Base-by-base conservation (phyloP, 1,140 invertebrate genomes). In the Hycleus cichorii region DNA sequence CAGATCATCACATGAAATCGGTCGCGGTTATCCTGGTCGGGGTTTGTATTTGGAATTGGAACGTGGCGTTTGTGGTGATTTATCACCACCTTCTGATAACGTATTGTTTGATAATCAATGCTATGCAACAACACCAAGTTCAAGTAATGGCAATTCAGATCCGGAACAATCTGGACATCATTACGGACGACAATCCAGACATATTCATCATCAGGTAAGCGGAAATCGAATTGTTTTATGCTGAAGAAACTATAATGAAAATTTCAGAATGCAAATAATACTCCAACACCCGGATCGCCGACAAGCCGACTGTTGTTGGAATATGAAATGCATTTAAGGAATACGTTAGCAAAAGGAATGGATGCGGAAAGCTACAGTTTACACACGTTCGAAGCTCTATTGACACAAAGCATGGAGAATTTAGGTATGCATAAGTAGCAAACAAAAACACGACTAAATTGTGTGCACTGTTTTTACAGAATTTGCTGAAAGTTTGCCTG, bases 331-430 rank as follows among this genome's bases (percentile, higher is more conserved):
- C 91, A 95, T 76, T 80, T 96, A 43, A 78, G 93, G 47, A 96
- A 96, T 74, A 93, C 93, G 2, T 78, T 96, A 58, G 93, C 91
- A 65, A 93, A 95, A 73, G 93, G 92, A 60, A 92, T 94, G 88
- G 93, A 95, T 70, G 92, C 92, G 43, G 92, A 95, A 76, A 94
- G 90, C 69, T 95, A 94, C 74, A 93, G 91, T 72, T 76, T 95
- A 58, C 91, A 95, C 71, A 95, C 92, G 1, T 95, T 95, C 70
- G 92, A 95, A 77, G 91, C 91, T 46, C 78, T 96, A 39, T 80
- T 95, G 26, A 90, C 90, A 49, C 91, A 95, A 75, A 93, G 90
- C 77, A 94, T 94, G 91, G 93, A 96, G 76, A 94, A 95, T 78
- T 81, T 95, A 75, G 92, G 89, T 90, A 76, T 80, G 3, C n/a